Evolutionary conservation across 2,797 vertebrate genomes (phyloP).

Genomic region (Pseudomugil tenellus): DNA sequence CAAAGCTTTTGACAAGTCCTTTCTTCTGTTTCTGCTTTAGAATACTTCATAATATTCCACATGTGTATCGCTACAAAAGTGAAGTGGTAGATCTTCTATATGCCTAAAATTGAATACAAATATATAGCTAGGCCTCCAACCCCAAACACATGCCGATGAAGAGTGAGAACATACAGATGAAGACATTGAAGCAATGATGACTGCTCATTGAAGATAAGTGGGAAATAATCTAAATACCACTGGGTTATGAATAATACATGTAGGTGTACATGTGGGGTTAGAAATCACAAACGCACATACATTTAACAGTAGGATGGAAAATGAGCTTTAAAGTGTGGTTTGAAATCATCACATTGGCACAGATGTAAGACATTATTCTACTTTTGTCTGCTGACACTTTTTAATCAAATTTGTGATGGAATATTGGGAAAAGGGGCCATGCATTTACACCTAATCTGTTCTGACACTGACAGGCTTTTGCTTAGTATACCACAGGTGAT

Average conservation of each 20-base stretch:
- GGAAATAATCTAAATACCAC: conserved; percentile 41
- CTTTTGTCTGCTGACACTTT: conserved; percentile 15
- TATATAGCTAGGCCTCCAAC: too few species aligned
- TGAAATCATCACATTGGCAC: background rate
- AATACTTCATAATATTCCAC: conserved; percentile 5
- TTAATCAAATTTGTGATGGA: background rate
- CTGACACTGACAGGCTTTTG: background rate
- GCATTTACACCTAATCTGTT: conserved; percentile 2
- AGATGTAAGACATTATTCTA: conserved; percentile 9
- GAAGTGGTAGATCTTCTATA: background rate
- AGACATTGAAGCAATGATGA: conserved; percentile 24
- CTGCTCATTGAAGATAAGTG: conserved; percentile 35
- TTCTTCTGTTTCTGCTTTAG: background rate
- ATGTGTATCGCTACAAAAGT: background rate
- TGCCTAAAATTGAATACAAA: background rate
- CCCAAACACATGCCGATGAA: too few species aligned
- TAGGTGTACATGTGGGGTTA: conserved; percentile 27
- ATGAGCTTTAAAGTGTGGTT: conserved; percentile 6
- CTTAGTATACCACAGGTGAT: too few species aligned
- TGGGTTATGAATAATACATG: conserved; percentile 50
- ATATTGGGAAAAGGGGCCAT: background rate
- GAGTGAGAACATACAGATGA: conserved; percentile 16
- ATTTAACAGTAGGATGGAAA: conserved; percentile 30
- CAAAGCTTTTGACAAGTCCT: background rate
- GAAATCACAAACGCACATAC: conserved; percentile 50